A percentile compares a stretch with the other conserved stretches of the same genome.
These are phyloP conservation scores for Cecidostiba fungosa DNA, from an alignment of 2,888 invertebrate species.

Conservation along the genomic window DNA sequence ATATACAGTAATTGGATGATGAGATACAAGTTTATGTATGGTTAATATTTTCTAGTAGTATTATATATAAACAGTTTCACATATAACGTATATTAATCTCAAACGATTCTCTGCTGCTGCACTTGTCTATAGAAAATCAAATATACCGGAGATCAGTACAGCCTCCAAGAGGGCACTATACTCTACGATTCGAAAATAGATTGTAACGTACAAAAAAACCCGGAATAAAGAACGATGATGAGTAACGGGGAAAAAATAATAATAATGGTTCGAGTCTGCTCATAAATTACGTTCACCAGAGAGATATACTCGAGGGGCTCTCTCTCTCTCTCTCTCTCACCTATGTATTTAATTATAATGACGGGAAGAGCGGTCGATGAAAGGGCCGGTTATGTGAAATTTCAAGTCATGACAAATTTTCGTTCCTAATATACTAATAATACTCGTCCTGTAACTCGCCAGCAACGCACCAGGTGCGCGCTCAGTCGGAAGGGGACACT, in stretches of 20 bases:
- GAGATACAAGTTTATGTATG: not conserved
- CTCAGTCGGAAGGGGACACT: conserved; percentile 55
- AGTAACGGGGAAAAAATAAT: conserved; percentile 3
- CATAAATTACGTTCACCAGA: conserved; percentile 48
- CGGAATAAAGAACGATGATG: not conserved
- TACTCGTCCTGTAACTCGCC: not conserved
- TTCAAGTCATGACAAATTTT: conserved; percentile 60
- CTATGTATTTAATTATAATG: conserved; percentile 59
- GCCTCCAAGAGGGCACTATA: not conserved
- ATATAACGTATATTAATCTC: not conserved
- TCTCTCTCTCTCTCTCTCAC: not conserved
- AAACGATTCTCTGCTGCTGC: not conserved
- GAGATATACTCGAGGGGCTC: not conserved
- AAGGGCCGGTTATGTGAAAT: conserved; percentile 38
- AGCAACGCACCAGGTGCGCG: conserved; percentile 41
- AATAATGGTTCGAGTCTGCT: conserved; percentile 33
- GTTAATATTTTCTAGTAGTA: no score
- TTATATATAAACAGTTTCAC: not conserved
- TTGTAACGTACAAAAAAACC: conserved; percentile 11
- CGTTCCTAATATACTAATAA: conserved; percentile 21
- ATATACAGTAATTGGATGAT: not conserved
- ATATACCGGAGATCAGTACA: not conserved
- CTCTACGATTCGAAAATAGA: conserved; percentile 23
- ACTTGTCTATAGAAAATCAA: not conserved
- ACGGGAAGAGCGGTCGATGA: conserved; percentile 17